Percentiles rank a stretch among this genome's conserved stretches.
phyloP scores from a whole-genome alignment of 2,888 invertebrate species.

The Euproctis similis region DNA sequence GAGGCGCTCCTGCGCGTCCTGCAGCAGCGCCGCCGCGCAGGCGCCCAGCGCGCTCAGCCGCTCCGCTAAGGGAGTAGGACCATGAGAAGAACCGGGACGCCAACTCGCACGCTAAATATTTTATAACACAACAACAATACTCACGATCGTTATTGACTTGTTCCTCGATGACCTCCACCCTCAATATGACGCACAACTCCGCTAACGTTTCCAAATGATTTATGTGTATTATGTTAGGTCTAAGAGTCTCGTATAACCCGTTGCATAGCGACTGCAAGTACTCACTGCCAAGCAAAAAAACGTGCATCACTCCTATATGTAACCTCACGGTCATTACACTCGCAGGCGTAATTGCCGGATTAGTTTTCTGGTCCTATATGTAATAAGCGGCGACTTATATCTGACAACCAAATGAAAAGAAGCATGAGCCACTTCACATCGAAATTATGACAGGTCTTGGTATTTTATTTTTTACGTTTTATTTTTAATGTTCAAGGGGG shows the following conservation, averaged over 20 bases:
- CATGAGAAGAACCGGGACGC: too few relatives aligned
- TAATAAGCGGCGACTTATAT: too few relatives aligned
- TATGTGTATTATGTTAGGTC: conserved; percentile 96
- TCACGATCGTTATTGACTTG: conserved; percentile 89
- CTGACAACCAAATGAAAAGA: too few relatives aligned
- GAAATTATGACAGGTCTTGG: too few relatives aligned
- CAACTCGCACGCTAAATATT: not conserved
- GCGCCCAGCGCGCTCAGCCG: conserved; percentile 85
- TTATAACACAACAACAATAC: too few relatives aligned
- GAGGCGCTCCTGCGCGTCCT: conserved; percentile 96
- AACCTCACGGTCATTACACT: too few relatives aligned
- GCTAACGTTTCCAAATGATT: conserved; percentile 98
- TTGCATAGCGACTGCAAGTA: conserved; percentile 91
- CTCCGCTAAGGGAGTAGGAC: conserved; percentile 47
- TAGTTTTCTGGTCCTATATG: too few relatives aligned
- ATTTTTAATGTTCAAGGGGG: too few relatives aligned
- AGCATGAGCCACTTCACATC: too few relatives aligned
- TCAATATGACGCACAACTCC: conserved; percentile 94
- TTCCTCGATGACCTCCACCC: conserved; percentile 93
- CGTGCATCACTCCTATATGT: too few relatives aligned
- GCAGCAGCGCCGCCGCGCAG: conserved; percentile 86
- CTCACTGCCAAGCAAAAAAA: conserved; percentile 72
- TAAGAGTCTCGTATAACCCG: conserved; percentile 91
- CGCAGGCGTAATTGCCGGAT: too few relatives aligned
- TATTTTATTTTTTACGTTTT: too few relatives aligned